phyloP scores from a whole-genome alignment of 2,888 invertebrate species.

The Xiphydria camelus region DNA sequence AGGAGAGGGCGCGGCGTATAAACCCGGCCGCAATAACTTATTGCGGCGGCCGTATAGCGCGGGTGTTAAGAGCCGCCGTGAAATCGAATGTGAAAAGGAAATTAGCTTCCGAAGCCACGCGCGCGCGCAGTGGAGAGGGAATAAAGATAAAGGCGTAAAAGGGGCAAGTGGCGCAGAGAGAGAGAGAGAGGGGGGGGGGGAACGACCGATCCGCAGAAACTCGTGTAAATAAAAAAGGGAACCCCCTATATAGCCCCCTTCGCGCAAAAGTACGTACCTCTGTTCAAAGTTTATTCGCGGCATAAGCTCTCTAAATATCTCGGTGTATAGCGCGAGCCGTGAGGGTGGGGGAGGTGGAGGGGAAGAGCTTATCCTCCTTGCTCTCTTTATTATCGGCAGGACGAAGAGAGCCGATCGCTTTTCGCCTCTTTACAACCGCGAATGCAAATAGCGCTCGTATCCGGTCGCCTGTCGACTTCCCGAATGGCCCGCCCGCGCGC shows the following conservation, averaged over 20 bases:
- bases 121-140: constrained; percentile 19
- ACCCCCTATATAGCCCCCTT: constrained; percentile 2
- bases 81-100: constrained; percentile 55
- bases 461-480: constrained; percentile 42
- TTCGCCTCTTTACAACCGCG: constrained; percentile 49
- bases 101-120: constrained; percentile 49
- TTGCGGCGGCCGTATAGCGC: constrained; percentile 25
- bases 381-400: constrained; percentile 45
- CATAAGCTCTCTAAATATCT: constrained; percentile 44
- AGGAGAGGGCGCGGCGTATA: constrained; percentile 19
- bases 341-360: constrained; percentile 30
- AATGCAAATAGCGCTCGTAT: constrained; percentile 55
- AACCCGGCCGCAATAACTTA: constrained; percentile 39
- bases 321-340: constrained; percentile 18
- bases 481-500: constrained; percentile 2
- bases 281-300: constrained; percentile 46
- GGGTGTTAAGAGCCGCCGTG: constrained; percentile 46
- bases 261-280: constrained; percentile 6
- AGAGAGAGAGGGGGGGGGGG: not conserved
- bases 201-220: not conserved
- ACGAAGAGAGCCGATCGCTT: constrained; percentile 21
- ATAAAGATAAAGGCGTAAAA: constrained; percentile 20
- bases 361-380: constrained; percentile 39
- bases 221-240: constrained; percentile 10
- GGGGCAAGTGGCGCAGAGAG: not conserved